Evolutionary conservation across 2,797 vertebrate species (phyloP).

Genomic region (Amazona ochrocephala): DNA sequence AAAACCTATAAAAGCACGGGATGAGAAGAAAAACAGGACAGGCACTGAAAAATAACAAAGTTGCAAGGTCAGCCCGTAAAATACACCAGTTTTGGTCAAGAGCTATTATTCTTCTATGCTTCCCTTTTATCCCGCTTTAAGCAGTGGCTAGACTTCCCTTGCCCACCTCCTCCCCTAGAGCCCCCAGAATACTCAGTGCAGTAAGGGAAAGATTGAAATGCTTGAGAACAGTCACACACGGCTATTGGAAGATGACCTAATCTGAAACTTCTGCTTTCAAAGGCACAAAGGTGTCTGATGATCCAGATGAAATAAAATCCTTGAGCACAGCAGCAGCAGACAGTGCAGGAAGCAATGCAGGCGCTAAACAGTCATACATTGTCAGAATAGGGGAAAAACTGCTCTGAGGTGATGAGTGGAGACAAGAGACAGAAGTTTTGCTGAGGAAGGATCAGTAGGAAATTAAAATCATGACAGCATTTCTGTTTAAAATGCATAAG

Average conservation of each 20-base stretch:
- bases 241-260: conserved; percentile 43
- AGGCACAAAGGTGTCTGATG: conserved; percentile 62
- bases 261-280: conserved; percentile 60
- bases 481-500: conserved; percentile 36
- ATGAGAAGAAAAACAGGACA: not conserved
- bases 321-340: conserved; percentile 11
- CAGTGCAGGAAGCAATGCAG: conserved; percentile 53
- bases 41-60: not conserved
- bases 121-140: not conserved
- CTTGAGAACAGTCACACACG: not conserved
- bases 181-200: not conserved
- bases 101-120: not conserved
- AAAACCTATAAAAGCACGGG: not conserved
- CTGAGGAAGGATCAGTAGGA: conserved; percentile 51
- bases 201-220: not conserved
- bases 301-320: conserved; percentile 68
- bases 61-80: not conserved
- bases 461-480: conserved; percentile 64
- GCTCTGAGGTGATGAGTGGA: conserved; percentile 50
- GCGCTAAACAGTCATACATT: conserved; percentile 48
- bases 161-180: not conserved
- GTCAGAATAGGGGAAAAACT: conserved; percentile 53
- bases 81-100: not conserved
- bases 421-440: conserved; percentile 57
- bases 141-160: not conserved